Evolutionary conservation across 2,797 vertebrate genomes (phyloP).

Genomic region (Cryptoblepharus egeriae): DNA sequence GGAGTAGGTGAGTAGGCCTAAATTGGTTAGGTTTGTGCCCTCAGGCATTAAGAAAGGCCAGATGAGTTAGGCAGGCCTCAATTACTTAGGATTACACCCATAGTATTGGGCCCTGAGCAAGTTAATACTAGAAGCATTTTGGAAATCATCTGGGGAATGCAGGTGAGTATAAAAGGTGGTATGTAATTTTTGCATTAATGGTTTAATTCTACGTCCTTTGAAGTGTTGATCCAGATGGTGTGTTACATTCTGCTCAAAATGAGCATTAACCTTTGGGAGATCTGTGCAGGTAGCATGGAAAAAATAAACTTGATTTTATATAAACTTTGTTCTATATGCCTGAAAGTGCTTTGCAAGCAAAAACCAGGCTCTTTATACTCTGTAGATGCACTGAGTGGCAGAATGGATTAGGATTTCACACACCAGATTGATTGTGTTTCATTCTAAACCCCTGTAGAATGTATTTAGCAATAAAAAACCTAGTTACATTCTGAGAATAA

Average conservation of each 20-base stretch:
- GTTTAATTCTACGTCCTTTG: conserved; percentile 51
- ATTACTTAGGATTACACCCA: no score
- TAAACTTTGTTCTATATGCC: conserved; percentile 27
- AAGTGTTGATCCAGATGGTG: conserved; percentile 26
- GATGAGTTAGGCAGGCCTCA: no score
- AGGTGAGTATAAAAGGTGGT: not conserved
- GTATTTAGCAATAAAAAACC: conserved; percentile 53
- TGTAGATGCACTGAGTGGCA: conserved; percentile 35
- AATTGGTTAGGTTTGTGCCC: no score
- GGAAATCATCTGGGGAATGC: not conserved
- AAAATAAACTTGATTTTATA: conserved; percentile 38
- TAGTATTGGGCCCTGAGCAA: no score
- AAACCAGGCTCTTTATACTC: conserved; percentile 32
- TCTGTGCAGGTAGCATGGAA: conserved; percentile 39
- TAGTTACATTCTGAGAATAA: conserved; percentile 10
- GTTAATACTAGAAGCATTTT: conserved; percentile 7
- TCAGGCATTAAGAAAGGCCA: no score
- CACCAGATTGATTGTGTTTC: conserved; percentile 59
- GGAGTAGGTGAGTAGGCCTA: no score
- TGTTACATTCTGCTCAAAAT: conserved; percentile 19
- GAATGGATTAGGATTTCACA: conserved; percentile 55
- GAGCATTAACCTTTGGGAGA: conserved; percentile 33
- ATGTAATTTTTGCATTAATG: conserved; percentile 36
- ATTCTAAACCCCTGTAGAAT: conserved; percentile 44
- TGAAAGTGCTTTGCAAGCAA: conserved; percentile 33